These are phyloP conservation scores for Myrmophylax atrothorax DNA, from an alignment of 2,113 vertebrate genomes.

Conservation along the genomic window DNA sequence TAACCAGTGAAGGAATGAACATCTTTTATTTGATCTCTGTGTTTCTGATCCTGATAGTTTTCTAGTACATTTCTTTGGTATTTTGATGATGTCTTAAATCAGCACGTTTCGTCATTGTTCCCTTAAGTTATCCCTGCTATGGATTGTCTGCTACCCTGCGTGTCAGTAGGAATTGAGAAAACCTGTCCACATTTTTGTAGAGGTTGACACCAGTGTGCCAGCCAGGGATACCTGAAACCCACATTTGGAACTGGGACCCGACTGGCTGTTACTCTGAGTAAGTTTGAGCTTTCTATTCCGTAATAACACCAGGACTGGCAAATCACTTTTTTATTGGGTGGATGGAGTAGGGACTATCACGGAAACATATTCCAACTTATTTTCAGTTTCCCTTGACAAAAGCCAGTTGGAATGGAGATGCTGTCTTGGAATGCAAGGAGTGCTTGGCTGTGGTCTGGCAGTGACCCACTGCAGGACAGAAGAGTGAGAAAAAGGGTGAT, in stretches of 20 bases:
- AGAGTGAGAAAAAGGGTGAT: background rate
- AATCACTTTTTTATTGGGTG: background rate
- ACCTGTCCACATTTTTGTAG: constrained; percentile 19
- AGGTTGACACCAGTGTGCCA: constrained; percentile 13
- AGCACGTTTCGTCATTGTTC: background rate
- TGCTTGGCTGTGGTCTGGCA: background rate
- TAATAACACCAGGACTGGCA: background rate
- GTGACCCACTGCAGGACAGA: background rate
- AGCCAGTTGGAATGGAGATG: background rate
- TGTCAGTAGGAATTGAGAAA: background rate
- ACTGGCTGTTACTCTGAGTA: constrained; percentile 58
- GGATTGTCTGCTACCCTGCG: background rate
- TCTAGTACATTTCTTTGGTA: background rate
- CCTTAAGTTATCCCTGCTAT: background rate
- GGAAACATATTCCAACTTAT: background rate
- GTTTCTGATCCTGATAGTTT: background rate
- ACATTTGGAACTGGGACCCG: constrained; percentile 61
- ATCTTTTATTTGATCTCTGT: background rate
- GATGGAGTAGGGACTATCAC: background rate
- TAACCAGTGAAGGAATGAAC: background rate
- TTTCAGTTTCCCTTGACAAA: background rate
- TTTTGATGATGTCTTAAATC: background rate
- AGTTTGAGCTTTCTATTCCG: background rate
- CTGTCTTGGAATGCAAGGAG: background rate
- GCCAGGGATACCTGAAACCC: background rate